Percentiles rank a stretch among this genome's conserved stretches.
Conservation (phyloP, 2,888 invertebrate species). For the Chloromyia formosa region DNA sequence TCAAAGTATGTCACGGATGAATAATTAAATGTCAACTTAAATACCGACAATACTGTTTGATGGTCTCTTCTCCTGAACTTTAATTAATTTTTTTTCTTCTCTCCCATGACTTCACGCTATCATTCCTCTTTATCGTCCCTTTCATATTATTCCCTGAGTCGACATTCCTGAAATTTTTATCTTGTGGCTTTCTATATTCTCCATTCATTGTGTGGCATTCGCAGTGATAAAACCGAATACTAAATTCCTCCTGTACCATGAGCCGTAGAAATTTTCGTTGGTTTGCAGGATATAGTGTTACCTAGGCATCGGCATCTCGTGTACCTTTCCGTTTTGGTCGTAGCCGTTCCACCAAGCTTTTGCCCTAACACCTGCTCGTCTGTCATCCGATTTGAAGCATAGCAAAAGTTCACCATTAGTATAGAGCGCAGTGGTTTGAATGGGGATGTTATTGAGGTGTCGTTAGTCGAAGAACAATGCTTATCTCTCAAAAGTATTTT, state of each 20-base stretch:
- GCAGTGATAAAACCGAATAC: conserved; percentile 23
- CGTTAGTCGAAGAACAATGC: conserved; percentile 8
- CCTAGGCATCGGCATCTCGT: not conserved
- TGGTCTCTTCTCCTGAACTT: conserved; percentile 23
- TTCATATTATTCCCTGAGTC: conserved; percentile 5
- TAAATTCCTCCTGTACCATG: conserved; percentile 15
- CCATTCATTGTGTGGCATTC: not conserved
- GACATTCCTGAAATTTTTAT: conserved; percentile 35
- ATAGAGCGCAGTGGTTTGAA: not conserved
- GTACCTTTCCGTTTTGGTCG: not conserved
- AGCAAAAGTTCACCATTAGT: conserved; percentile 26
- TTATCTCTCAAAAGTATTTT: not conserved
- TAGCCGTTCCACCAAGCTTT: not conserved
- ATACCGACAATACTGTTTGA: conserved; percentile 24
- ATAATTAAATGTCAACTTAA: conserved; percentile 44
- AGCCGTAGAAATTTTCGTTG: not conserved
- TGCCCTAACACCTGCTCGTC: not conserved
- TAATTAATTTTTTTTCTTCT: conserved; percentile 41
- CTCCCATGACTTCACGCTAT: not conserved
- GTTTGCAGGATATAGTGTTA: not conserved
- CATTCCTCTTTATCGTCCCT: conserved; percentile 28
- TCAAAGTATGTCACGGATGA: conserved; percentile 36
- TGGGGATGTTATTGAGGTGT: not conserved
- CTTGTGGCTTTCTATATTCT: conserved; percentile 19
- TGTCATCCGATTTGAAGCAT: conserved; percentile 21